Evolutionary conservation across 1,140 invertebrate genomes (phyloP).

Genomic region (Fopius arisanus): DNA sequence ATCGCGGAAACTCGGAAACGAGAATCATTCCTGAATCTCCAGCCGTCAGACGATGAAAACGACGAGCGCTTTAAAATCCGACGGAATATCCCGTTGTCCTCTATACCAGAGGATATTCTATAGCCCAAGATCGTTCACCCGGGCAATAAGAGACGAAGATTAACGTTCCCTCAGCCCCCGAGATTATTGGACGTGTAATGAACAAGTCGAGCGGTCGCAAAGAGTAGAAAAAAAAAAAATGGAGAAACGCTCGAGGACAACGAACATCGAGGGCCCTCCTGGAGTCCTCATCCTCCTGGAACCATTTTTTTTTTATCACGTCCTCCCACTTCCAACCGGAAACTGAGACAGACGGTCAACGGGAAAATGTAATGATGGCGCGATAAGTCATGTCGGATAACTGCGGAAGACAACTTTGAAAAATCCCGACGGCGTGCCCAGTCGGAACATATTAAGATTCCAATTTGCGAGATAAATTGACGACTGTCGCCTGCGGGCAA

Average conservation of each 20-base stretch:
- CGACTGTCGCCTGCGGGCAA: not conserved
- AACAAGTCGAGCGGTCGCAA: conserved; percentile 10
- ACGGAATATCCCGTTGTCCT: too few relatives aligned
- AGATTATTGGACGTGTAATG: conserved; percentile 29
- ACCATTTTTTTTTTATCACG: not conserved
- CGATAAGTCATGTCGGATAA: conserved; percentile 1
- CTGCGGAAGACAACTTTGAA: not conserved
- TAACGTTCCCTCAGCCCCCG: conserved; percentile 16
- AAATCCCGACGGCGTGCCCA: not conserved
- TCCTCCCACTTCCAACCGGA: not conserved
- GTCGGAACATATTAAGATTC: conserved; percentile 10
- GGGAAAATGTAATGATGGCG: not conserved
- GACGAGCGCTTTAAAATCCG: too few relatives aligned
- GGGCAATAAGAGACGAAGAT: conserved; percentile 27
- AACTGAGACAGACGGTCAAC: not conserved
- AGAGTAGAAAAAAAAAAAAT: not conserved
- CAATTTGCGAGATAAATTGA: conserved; percentile 15
- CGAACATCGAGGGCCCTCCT: not conserved
- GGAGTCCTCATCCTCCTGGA: not conserved
- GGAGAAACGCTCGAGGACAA: conserved; percentile 3
- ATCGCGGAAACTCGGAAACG: too few relatives aligned
- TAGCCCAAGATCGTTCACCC: conserved; percentile 13
- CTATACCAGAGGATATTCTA: too few relatives aligned
- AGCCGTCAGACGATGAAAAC: too few relatives aligned
- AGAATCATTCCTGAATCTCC: too few relatives aligned